Conservation (phyloP, 2,888 invertebrate species). For the Synanthedon vespiformis region DNA sequence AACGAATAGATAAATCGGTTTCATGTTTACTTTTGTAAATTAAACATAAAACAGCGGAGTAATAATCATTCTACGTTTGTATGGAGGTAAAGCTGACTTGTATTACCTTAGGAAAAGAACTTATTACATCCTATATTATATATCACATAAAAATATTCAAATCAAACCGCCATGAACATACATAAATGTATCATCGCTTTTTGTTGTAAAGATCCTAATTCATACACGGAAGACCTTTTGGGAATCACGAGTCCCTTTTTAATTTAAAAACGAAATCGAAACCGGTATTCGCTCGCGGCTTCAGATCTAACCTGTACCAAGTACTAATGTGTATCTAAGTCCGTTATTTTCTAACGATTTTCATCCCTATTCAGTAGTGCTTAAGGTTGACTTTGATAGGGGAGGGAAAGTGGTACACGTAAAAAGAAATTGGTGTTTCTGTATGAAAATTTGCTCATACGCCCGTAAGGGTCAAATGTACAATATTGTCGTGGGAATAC, state of each 20-base stretch:
- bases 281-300: conserved; percentile 12
- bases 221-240: conserved; percentile 18
- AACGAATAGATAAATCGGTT: too few species aligned
- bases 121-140: too few species aligned
- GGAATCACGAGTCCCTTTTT: conserved; percentile 35
- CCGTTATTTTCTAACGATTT: not conserved
- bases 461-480: conserved; percentile 4
- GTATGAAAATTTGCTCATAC: conserved; percentile 1
- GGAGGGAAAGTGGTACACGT: not conserved
- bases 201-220: not conserved
- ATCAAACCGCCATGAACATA: too few species aligned
- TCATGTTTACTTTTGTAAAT: too few species aligned
- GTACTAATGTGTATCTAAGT: not conserved
- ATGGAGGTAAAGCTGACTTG: too few species aligned
- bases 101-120: too few species aligned
- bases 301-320: not conserved
- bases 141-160: too few species aligned
- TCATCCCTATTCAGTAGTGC: not conserved
- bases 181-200: too few species aligned
- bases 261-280: conserved; percentile 39
- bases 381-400: not conserved
- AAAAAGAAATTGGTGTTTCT: not conserved
- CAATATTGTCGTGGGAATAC: conserved; percentile 6
- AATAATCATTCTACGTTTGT: too few species aligned
- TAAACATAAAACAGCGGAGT: too few species aligned